phyloP scores from a whole-genome alignment of 2,113 vertebrate genomes.

The Nymphicus hollandicus region DNA sequence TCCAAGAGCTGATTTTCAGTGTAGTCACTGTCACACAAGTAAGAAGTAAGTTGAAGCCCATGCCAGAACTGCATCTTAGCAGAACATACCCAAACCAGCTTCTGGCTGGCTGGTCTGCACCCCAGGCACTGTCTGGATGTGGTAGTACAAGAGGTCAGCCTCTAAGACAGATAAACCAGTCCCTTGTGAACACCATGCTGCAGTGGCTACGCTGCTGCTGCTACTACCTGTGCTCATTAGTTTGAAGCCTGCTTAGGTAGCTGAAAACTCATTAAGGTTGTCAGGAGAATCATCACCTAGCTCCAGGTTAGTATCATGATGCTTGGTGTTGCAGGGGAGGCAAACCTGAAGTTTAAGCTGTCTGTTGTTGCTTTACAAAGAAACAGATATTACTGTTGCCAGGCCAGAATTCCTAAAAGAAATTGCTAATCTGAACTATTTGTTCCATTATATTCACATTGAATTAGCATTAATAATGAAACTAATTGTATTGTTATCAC shows the following conservation, averaged over 20 bases:
- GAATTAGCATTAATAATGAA: slow-evolving; percentile 28
- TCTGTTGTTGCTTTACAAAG: background rate
- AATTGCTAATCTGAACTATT: background rate
- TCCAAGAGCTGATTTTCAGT: background rate
- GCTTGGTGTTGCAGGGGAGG: background rate
- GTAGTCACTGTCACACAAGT: background rate
- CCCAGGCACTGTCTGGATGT: background rate
- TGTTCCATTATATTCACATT: background rate
- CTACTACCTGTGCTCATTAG: background rate
- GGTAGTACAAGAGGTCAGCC: background rate
- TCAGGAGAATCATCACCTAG: background rate
- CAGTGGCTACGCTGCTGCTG: background rate
- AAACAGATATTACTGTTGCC: background rate
- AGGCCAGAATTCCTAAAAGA: background rate
- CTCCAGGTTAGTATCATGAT: background rate
- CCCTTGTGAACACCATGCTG: background rate
- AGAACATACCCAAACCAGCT: background rate
- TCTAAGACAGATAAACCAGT: background rate
- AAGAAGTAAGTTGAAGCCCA: background rate
- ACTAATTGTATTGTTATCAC: background rate
- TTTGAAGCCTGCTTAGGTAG: background rate
- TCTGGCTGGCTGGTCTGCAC: background rate
- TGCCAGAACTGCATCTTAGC: background rate
- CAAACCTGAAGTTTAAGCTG: background rate
- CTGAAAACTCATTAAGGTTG: background rate